A percentile compares a stretch with the other conserved stretches of the same genome.
phyloP scores from a whole-genome alignment of 1,140 invertebrate genomes.

The Drosophila nannoptera region DNA sequence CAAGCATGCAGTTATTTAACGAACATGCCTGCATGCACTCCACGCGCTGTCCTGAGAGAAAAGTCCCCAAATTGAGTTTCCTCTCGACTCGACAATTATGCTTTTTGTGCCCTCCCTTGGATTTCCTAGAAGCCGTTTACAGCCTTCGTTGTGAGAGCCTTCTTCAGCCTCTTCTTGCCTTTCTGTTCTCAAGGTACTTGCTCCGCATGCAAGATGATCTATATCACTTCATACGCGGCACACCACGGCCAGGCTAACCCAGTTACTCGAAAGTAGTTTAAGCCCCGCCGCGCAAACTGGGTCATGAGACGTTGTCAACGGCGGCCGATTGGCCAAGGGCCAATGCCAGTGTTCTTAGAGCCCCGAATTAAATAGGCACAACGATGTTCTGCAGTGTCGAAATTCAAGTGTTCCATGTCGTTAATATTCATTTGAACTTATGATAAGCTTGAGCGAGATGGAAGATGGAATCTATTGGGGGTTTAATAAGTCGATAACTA shows the following conservation, averaged over 20 bases:
- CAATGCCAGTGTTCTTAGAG: neutral
- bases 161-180: too few relatives aligned
- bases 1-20: neutral
- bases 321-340: neutral
- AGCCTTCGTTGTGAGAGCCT: too few relatives aligned
- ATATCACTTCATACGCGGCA: constrained; percentile 15
- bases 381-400: too few relatives aligned
- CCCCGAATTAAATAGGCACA: too few relatives aligned
- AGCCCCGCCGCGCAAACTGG: constrained; percentile 4
- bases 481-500: neutral
- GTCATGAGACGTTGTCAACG: constrained; percentile 13
- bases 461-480: too few relatives aligned
- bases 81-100: too few relatives aligned
- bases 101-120: too few relatives aligned
- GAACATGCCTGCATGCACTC: neutral
- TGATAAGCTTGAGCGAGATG: too few relatives aligned
- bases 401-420: too few relatives aligned
- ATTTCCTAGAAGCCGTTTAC: too few relatives aligned
- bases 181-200: neutral
- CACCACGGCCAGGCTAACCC: constrained; percentile 9
- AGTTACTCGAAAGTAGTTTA: constrained; percentile 9
- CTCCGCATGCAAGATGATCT: constrained; percentile 8
- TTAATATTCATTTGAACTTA: too few relatives aligned
- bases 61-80: neutral
- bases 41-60: neutral